These are phyloP conservation scores for Stegophylla sp. DNA, from an alignment of 2,888 invertebrate genomes.

Conservation along the genomic window DNA sequence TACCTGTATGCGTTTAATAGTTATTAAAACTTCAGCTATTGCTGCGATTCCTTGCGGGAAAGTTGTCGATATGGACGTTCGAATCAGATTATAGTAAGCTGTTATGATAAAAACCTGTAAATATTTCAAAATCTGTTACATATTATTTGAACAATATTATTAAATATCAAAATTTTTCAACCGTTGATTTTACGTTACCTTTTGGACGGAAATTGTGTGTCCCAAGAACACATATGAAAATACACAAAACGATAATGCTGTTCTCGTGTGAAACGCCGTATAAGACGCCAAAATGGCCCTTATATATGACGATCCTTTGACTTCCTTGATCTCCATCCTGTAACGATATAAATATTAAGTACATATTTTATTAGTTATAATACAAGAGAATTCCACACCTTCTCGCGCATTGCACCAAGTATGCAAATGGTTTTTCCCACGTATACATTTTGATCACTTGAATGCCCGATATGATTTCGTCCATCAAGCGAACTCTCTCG, in stretches of 20 bases:
- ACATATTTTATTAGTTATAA: neutral
- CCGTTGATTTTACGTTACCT: constrained; percentile 62
- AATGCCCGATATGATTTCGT: constrained; percentile 85
- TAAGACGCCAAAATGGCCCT: constrained; percentile 76
- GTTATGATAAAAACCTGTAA: constrained; percentile 77
- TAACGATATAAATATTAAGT: too few relatives aligned
- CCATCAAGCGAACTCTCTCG: constrained; percentile 87
- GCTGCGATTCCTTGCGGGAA: constrained; percentile 85
- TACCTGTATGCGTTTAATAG: constrained; percentile 71
- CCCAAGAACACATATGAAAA: constrained; percentile 74
- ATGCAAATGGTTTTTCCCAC: constrained; percentile 84
- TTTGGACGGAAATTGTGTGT: constrained; percentile 74
- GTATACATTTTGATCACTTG: constrained; percentile 92
- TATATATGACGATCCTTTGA: constrained; percentile 74
- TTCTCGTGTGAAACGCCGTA: constrained; percentile 80
- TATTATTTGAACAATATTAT: too few relatives aligned
- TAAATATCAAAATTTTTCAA: neutral
- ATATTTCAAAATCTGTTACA: neutral
- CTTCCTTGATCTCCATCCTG: constrained; percentile 75
- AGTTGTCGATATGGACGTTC: constrained; percentile 86
- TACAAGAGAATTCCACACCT: constrained; percentile 67
- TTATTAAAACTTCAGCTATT: constrained; percentile 79
- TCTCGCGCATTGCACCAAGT: constrained; percentile 75
- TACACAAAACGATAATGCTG: constrained; percentile 79
- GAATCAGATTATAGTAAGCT: constrained; percentile 86